These are phyloP conservation scores for Ceratina japonica DNA, from an alignment of 1,140 invertebrate genomes.

Conservation along the genomic window DNA sequence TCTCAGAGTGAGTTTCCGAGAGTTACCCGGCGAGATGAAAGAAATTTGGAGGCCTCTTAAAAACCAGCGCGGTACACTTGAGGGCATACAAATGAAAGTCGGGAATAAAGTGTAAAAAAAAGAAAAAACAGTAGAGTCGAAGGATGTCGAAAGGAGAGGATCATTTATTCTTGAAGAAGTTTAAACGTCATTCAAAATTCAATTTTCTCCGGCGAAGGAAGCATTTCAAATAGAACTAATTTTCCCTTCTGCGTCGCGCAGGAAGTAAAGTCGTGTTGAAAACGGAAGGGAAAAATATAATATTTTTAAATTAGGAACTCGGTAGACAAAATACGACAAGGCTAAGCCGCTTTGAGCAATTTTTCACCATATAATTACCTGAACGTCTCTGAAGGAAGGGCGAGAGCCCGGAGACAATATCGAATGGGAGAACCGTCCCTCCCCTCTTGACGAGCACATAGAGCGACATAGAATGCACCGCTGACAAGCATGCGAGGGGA, in stretches of 20 bases:
- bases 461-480: slow-evolving; percentile 36
- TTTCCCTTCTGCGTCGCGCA: background rate
- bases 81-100: background rate
- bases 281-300: background rate
- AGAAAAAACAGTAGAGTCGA: too few relatives aligned
- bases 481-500: slow-evolving; percentile 41
- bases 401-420: background rate
- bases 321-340: slow-evolving; percentile 17
- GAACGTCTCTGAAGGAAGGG: slow-evolving; percentile 5
- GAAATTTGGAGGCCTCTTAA: background rate
- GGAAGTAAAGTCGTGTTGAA: background rate
- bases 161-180: background rate
- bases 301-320: slow-evolving; percentile 2
- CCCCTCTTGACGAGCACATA: slow-evolving; percentile 52
- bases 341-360: slow-evolving; percentile 18
- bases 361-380: slow-evolving; percentile 35
- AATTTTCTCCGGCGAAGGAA: background rate
- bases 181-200: background rate
- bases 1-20: background rate
- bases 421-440: slow-evolving; percentile 8
- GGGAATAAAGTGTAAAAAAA: background rate
- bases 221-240: background rate
- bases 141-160: too few relatives aligned
- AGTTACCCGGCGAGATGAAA: background rate
- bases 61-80: background rate